Evolutionary conservation across 2,888 invertebrate species (phyloP), one percentile per base, ranked within the genome.

Genomic region (Caenorhabditis plicata): DNA sequence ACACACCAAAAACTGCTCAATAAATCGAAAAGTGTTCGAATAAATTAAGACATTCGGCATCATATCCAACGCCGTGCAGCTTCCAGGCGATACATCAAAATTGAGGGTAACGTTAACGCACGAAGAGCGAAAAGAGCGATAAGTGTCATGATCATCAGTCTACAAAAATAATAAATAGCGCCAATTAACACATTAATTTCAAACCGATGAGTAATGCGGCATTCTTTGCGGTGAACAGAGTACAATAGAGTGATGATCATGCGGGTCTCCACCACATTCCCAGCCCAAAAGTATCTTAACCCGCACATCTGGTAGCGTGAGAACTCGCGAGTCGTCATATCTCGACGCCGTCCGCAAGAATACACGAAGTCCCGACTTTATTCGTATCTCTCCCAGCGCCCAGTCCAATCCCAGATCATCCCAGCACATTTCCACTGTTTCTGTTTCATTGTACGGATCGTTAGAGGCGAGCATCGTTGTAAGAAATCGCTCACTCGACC

Each of bases 341-440:
- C 98, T 95, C 58, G 95, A 95, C 0, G 96, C 96, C 0, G 96
- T 98, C 53, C 94, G 87, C 2, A 94, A 92, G 78, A 89, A 92
- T 73, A 96, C 90, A 82, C 93, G 91, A 56, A 98, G 84, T 80
- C 94, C 91, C 2, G 95, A 94, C 78, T 92, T 90, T 77, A 92
- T 79, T 19, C 81, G 77, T 50, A 73, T 71, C 61, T 75, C 71
- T 26, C 68, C 92, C 81, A 92, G 91, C 0, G 92, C 92, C 95
- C 96, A 96, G 77, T 96, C 93, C 80, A 98, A 87, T 27, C 90
- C 89, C 3, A 94, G 87, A 73, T 91, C 88, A 32, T 88, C 89
- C 95, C 96, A 98, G 0, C 91, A 90, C 64, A 95, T 86, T 82
- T 98, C 96, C 91, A 98, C 94, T 84, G 96, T 91, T 82, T 98